Evolutionary conservation across 2,888 invertebrate species (phyloP).

Genomic region (Tuta absoluta): DNA sequence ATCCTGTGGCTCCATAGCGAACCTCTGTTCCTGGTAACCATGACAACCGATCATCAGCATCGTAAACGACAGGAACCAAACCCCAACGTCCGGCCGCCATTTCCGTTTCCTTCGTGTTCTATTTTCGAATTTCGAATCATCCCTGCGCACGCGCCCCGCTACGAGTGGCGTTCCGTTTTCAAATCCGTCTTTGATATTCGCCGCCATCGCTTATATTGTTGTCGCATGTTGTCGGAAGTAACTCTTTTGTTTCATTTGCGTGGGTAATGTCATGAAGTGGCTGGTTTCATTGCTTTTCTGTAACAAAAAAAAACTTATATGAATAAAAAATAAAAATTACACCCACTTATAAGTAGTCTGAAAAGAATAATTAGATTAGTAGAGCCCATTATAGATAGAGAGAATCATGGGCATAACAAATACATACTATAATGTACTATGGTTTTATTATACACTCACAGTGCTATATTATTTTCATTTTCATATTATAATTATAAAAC

Average conservation of each 20-base stretch:
- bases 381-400: too few relatives aligned
- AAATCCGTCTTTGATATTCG: conserved; percentile 53
- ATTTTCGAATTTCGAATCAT: conserved; percentile 62
- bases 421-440: too few relatives aligned
- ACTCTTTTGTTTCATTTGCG: conserved; percentile 50
- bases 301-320: conserved; percentile 43
- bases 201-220: conserved; percentile 65
- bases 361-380: too few relatives aligned
- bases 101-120: conserved; percentile 60
- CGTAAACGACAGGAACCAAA: conserved; percentile 57
- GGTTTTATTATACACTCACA: too few relatives aligned
- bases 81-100: conserved; percentile 60
- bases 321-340: too few relatives aligned
- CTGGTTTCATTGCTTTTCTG: conserved; percentile 50
- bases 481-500: too few relatives aligned
- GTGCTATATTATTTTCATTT: too few relatives aligned
- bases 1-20: conserved; percentile 95
- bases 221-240: conserved; percentile 58
- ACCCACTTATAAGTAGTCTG: too few relatives aligned
- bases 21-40: conserved; percentile 86
- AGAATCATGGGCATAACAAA: too few relatives aligned
- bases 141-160: conserved; percentile 57
- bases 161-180: conserved; percentile 57
- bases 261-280: conserved; percentile 42
- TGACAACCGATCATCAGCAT: conserved; percentile 61